Evolutionary conservation across 64 coral and sea anemone species (phyloP).

Genomic region (Dendronephthya gigantea): DNA sequence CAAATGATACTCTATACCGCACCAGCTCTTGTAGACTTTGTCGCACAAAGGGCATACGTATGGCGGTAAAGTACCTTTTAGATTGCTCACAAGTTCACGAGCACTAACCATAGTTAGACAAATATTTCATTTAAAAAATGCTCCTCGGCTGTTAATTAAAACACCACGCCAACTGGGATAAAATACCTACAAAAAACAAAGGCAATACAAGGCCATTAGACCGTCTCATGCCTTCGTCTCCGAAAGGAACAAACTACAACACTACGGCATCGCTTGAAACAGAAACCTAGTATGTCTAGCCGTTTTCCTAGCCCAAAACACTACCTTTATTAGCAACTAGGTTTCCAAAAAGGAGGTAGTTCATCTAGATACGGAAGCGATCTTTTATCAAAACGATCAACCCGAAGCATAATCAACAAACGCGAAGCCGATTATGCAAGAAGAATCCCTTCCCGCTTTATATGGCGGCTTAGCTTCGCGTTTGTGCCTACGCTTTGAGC

Average conservation of each 20-base stretch:
- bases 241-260: neutral
- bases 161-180: neutral
- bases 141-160: neutral
- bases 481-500: neutral
- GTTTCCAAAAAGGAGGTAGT: neutral
- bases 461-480: neutral
- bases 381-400: neutral
- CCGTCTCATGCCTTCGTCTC: neutral
- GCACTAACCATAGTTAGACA: slow-evolving; percentile 63
- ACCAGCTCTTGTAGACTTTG: slow-evolving; percentile 99
- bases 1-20: slow-evolving; percentile 99
- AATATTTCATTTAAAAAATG: slow-evolving; percentile 15
- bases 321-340: neutral
- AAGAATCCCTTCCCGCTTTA: neutral
- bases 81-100: slow-evolving; percentile 80
- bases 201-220: neutral
- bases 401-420: neutral
- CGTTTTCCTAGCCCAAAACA: neutral
- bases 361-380: neutral
- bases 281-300: neutral
- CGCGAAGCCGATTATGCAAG: neutral
- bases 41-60: slow-evolving; percentile 99
- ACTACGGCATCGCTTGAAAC: neutral
- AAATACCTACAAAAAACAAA: neutral
- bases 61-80: slow-evolving; percentile 68